Evolutionary conservation across 1,140 invertebrate species (phyloP).

Genomic region (Portunus trituberculatus): DNA sequence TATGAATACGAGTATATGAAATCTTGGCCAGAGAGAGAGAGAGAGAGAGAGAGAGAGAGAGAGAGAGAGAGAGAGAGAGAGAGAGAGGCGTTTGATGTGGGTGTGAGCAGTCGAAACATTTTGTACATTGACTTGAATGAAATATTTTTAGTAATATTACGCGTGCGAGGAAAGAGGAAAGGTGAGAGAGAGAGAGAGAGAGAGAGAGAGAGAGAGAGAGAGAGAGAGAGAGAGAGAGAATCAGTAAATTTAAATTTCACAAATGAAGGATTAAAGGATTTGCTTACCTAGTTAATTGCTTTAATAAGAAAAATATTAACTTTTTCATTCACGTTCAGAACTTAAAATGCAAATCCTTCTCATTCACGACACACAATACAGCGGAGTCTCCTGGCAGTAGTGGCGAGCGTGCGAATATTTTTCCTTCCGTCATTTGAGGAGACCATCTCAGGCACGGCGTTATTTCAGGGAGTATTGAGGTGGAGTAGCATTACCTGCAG

Average conservation of each 20-base stretch:
- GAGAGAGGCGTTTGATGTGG: not conserved
- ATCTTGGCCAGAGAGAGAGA: not conserved
- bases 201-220: constrained; percentile 20
- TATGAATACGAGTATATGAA: no score
- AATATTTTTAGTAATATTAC: no score
- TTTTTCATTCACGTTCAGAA: not conserved
- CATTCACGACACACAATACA: not conserved
- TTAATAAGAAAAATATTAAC: constrained; percentile 17
- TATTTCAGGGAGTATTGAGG: not conserved
- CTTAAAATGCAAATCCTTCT: constrained; percentile 14
- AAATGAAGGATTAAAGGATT: constrained; percentile 23
- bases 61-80: constrained; percentile 20
- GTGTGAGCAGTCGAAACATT: no score
- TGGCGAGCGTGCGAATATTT: not conserved
- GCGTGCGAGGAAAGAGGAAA: no score
- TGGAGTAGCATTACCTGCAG: not conserved
- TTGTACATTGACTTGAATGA: no score
- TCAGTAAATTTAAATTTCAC: constrained; percentile 15
- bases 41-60: constrained; percentile 20
- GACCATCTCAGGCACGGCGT: not conserved
- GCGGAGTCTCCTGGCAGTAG: not conserved
- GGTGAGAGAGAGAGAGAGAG: constrained; percentile 5
- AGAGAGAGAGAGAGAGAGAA: constrained; percentile 11
- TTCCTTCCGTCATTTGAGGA: not conserved
- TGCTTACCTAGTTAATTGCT: constrained; percentile 12